Evolutionary conservation across 2,797 vertebrate species (phyloP).

Genomic region (Enteromius treurensis): DNA sequence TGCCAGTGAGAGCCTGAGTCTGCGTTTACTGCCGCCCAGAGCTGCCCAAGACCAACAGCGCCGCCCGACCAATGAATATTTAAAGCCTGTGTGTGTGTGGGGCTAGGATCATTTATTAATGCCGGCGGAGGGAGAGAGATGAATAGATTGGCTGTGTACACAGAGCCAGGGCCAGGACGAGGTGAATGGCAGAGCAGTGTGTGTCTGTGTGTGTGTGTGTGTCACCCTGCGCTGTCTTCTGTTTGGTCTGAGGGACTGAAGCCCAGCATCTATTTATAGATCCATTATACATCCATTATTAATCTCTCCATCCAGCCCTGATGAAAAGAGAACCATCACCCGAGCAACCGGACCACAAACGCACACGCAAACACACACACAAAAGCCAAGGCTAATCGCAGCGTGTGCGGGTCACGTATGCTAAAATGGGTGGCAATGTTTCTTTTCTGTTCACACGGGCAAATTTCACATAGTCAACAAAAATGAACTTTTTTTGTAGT

Average conservation of each 20-base stretch:
- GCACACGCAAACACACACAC: slow-evolving; percentile 34
- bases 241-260: slow-evolving; percentile 51
- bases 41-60: slow-evolving; percentile 61
- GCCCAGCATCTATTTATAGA: slow-evolving; percentile 61
- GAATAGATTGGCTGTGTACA: slow-evolving; percentile 68
- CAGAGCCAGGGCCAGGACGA: slow-evolving; percentile 54
- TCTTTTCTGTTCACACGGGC: background rate
- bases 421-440: background rate
- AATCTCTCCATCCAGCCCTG: slow-evolving; percentile 63
- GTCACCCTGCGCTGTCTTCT: slow-evolving; percentile 52
- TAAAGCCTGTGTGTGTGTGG: slow-evolving; percentile 57
- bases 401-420: background rate
- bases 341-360: slow-evolving; percentile 51
- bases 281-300: slow-evolving; percentile 63
- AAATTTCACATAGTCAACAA: background rate
- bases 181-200: slow-evolving; percentile 47
- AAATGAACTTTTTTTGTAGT: background rate
- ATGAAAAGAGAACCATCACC: slow-evolving; percentile 59
- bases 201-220: slow-evolving; percentile 49
- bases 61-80: slow-evolving; percentile 65
- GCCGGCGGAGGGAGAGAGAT: slow-evolving; percentile 64
- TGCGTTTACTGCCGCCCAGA: slow-evolving; percentile 61
- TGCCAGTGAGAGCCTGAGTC: slow-evolving; percentile 59
- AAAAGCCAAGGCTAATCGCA: background rate
- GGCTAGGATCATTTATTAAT: slow-evolving; percentile 67